Conservation (phyloP, 2,797 vertebrate genomes). For the Argyrosomus regius region DNA sequence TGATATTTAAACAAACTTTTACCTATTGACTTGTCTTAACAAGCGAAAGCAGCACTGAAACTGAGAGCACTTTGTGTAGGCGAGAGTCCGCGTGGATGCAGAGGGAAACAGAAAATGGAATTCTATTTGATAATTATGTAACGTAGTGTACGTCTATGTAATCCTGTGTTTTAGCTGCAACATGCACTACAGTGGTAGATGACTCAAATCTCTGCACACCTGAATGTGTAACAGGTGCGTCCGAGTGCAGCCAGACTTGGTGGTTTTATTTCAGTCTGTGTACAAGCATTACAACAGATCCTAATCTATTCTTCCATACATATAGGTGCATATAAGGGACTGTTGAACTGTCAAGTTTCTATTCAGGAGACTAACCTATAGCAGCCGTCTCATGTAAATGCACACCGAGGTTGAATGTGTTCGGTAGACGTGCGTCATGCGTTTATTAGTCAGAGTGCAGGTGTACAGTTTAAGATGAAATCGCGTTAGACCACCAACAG, state of each 20-base stretch:
- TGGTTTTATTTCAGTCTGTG: background rate
- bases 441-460: slow-evolving; percentile 42
- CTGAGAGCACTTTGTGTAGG: slow-evolving; percentile 39
- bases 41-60: slow-evolving; percentile 18
- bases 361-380: background rate
- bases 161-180: slow-evolving; percentile 25
- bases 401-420: slow-evolving; percentile 9
- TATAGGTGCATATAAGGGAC: background rate
- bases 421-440: slow-evolving; percentile 15
- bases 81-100: slow-evolving; percentile 22
- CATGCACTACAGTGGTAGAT: background rate
- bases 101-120: slow-evolving; percentile 47
- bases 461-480: slow-evolving; percentile 56
- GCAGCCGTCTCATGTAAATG: slow-evolving; percentile 1
- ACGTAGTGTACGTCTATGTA: slow-evolving; percentile 38
- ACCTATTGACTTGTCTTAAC: background rate
- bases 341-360: too few relatives aligned
- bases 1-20: background rate
- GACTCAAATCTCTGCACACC: background rate
- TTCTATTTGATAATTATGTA: slow-evolving; percentile 60
- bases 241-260: background rate
- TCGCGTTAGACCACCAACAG: slow-evolving; percentile 45
- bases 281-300: background rate
- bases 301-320: background rate
- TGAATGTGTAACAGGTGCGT: background rate